Evolutionary conservation across 2,888 invertebrate genomes (phyloP), one percentile per base, ranked within the genome.

Genomic region (Marasmarcha lunaedactyla): DNA sequence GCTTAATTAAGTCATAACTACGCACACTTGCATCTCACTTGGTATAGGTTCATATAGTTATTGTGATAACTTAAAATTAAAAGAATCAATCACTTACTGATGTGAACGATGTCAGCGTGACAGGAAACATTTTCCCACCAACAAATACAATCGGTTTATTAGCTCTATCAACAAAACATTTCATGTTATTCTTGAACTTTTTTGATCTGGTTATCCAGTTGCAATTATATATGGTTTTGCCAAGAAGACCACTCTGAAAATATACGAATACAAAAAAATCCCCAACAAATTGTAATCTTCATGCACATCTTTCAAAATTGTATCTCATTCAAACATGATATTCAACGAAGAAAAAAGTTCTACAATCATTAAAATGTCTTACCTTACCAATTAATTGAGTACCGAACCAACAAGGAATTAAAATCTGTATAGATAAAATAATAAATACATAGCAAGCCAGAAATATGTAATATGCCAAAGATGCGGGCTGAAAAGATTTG

Each of bases 331-430:
- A n/a, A n/a, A n/a, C n/a, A n/a, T 3, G 20, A 20, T 5, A 20
- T 5, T 7, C 20, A 7, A 20, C 7, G 20, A 20, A 20, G 7
- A 20, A 20, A 20, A 20, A 20, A n/a, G n/a, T n/a, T 25, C 26
- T 25, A 25, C 5, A 5, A 25, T 25, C 10, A 25, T 25, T 25
- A 30, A 11, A 11, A 4, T 30, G 10, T 4, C 12, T 42, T 51
- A 74, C 76, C 63, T 64, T 67, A 14, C 61, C 57, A 33, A 63
- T 62, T 15, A 77, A 63, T 2, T 46, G 52, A 10, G 64, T 66
- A 6, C 77, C 77, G 48, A 65, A 68, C 66, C 63, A 74, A 41
- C 72, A 71, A 1, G 73, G 74, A 1, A 71, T 53, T 46, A 72
- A 40, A 34, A 74, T 68, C 57, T 66, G 62, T 11, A 61, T 34